These are phyloP conservation scores for Anabacerthia variegaticeps DNA, from an alignment of 2,797 vertebrate species.

Conservation along the genomic window DNA sequence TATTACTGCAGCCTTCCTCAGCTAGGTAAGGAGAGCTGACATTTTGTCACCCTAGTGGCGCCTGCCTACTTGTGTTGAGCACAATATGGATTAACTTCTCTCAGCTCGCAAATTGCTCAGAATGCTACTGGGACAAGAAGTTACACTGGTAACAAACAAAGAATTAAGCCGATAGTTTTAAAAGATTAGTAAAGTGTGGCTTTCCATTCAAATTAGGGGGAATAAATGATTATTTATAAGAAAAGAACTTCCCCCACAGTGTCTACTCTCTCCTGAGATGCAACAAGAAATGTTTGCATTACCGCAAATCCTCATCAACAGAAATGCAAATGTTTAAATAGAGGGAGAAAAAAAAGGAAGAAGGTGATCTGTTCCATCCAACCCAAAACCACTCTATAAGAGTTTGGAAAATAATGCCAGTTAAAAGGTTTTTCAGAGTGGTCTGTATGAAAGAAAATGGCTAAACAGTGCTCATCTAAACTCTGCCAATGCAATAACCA, in stretches of 20 bases:
- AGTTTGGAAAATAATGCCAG: not conserved
- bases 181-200: not conserved
- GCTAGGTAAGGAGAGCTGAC: not conserved
- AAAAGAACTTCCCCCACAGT: not conserved
- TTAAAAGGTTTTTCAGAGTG: not conserved
- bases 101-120: not conserved
- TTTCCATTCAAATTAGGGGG: not conserved
- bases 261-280: not conserved
- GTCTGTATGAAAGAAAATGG: not conserved
- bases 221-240: not conserved
- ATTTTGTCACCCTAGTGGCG: not conserved
- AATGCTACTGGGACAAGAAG: not conserved
- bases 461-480: not conserved
- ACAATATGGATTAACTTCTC: not conserved
- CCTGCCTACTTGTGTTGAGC: not conserved
- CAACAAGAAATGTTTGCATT: not conserved
- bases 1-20: not conserved
- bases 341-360: not conserved
- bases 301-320: not conserved
- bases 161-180: not conserved
- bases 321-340: slow-evolving; percentile 12
- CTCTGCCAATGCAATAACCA: not conserved
- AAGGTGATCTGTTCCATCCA: not conserved
- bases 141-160: not conserved
- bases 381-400: not conserved